Evolutionary conservation across 2,888 invertebrate genomes (phyloP).

Genomic region (Periphyllus acericola): DNA sequence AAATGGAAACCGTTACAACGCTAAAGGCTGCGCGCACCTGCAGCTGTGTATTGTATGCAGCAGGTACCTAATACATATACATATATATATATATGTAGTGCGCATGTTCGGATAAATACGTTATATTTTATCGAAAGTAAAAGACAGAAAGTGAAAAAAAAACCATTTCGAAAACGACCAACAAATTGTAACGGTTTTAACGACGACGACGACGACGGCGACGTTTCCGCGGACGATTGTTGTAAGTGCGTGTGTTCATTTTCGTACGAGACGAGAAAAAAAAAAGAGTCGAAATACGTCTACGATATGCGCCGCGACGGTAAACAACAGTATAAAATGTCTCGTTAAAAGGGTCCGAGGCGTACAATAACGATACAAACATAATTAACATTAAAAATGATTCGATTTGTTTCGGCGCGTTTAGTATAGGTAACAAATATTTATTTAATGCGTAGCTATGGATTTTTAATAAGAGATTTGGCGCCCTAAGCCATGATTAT

Average conservation of each 20-base stretch:
- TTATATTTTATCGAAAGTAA: constrained; percentile 21
- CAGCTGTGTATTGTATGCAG: constrained; percentile 12
- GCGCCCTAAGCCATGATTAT: too few relatives aligned
- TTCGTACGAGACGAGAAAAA: background rate
- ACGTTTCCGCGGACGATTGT: background rate
- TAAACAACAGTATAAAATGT: background rate
- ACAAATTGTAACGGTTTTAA: background rate
- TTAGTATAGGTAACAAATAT: too few relatives aligned
- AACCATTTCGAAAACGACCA: background rate
- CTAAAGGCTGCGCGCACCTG: background rate
- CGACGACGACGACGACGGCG: background rate
- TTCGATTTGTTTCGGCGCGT: too few relatives aligned
- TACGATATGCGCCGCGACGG: background rate
- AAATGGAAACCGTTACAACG: constrained; percentile 51
- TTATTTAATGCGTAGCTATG: too few relatives aligned
- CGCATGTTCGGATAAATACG: background rate
- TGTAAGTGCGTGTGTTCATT: background rate
- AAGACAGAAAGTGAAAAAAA: background rate
- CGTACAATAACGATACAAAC: too few relatives aligned
- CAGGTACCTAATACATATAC: too few relatives aligned
- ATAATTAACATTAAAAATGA: too few relatives aligned
- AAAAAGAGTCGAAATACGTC: background rate
- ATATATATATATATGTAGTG: background rate
- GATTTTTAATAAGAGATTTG: background rate
- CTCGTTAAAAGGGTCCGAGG: constrained; percentile 23